phyloP scores from a whole-genome alignment of 2,113 vertebrate genomes.

The Gavialis gangeticus region DNA sequence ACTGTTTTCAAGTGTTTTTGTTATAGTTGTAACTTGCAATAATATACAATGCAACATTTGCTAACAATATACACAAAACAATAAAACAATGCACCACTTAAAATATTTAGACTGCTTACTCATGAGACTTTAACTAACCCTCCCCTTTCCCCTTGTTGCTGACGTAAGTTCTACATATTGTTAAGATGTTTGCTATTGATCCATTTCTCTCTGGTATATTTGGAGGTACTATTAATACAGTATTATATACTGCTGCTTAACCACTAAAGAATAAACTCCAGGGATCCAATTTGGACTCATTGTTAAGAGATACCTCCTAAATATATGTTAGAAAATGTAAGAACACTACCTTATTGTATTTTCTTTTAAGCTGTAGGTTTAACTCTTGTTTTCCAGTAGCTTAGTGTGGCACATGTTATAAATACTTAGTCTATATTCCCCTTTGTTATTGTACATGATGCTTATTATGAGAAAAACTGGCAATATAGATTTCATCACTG shows the following conservation, averaged over 20 bases:
- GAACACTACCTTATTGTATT: neutral
- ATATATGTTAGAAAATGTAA: neutral
- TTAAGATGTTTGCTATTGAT: neutral
- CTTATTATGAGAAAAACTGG: neutral
- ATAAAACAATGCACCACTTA: neutral
- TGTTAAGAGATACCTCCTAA: neutral
- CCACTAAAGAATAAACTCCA: neutral
- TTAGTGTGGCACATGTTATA: accelerated
- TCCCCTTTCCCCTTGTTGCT: neutral
- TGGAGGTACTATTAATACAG: neutral
- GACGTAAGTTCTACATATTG: neutral
- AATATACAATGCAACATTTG: neutral
- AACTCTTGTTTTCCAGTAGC: neutral
- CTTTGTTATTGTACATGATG: neutral
- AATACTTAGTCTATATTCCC: neutral
- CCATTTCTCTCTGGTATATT: neutral
- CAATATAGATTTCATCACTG: neutral
- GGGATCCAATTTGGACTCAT: neutral
- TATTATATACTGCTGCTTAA: neutral
- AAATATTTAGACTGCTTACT: neutral
- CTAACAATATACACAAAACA: conserved; percentile 22
- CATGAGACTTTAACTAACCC: neutral
- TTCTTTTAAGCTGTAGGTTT: neutral
- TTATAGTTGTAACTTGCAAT: neutral
- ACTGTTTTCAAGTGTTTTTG: neutral